Base-by-base conservation (phyloP, 2,113 vertebrate genomes). In the Petromus typicus region DNA sequence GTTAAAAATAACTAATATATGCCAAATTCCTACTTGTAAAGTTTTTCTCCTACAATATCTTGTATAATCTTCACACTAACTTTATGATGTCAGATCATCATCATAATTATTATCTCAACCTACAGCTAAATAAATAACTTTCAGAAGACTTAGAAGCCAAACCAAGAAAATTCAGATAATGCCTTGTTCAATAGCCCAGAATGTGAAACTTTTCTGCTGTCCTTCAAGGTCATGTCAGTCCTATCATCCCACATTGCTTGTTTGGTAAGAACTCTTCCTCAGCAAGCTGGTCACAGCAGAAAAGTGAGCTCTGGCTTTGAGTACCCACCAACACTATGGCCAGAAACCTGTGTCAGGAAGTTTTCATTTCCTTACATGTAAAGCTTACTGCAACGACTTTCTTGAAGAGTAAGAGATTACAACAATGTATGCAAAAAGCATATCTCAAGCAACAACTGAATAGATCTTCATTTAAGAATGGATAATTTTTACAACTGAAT, bases 401-500 rank as follows among this genome's bases (percentile, higher is more conserved):
- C 7, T 56, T 71, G 69, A 80, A 25, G 17, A 75, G 7, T 78
- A 78, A 78, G 48, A 54, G 30, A 95, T 81, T 78, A 81, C 81
- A 23, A 81, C 23, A 85, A 89, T 40, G 3, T 14, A 37, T 40
- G 13, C 7, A 79, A 66, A 95, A 71, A 64, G 57, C 17, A 56
- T 51, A 9, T 59, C 30, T 73, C 85, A 87, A 67, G 69, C 45
- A 78, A 40, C 30, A 89, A 43, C 9, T 84, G 32, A 73, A 9
- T 85, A 90, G 27, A 76, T 63, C 8, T 34, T n/a, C 79, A 30
- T 69, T 71, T 64, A 86, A 76, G 66, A 92, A 90, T 51, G 10
- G 6, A 32, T 71, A 37, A 85, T 2, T 16, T 8, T 25, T 5
- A 32, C 9, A 83, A 86, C 23, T 56, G 14, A 89, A 80, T 69